A percentile compares a stretch with the other conserved stretches of the same genome.
phyloP scores from a whole-genome alignment of 2,888 invertebrate species.

The Melinopterus prodromus region DNA sequence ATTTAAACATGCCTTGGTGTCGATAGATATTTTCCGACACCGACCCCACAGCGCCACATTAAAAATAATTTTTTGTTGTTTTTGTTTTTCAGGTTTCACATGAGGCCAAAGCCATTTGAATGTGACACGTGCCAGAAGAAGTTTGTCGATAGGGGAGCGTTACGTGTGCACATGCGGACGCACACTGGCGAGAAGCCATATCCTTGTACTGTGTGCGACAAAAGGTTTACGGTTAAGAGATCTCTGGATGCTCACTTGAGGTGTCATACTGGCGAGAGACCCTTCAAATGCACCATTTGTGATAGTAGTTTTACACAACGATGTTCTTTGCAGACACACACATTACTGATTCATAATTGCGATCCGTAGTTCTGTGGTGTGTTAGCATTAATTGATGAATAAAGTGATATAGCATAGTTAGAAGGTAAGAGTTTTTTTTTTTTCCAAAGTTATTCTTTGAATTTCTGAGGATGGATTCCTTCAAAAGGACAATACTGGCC shows the following conservation, averaged over 20 bases:
- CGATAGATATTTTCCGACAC: no score
- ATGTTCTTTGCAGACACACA: constrained; percentile 16
- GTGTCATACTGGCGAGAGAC: constrained; percentile 15
- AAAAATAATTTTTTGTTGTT: no score
- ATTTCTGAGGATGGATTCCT: no score
- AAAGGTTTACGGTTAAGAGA: constrained; percentile 17
- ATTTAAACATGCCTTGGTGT: no score
- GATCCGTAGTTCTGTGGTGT: background rate
- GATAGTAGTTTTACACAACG: constrained; percentile 13
- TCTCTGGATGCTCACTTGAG: constrained; percentile 10
- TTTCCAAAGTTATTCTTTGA: background rate
- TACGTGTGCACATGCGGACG: constrained; percentile 5
- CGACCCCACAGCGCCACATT: no score
- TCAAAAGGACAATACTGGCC: no score
- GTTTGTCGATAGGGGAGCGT: constrained; percentile 14
- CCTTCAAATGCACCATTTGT: constrained; percentile 5
- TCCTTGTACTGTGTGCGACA: constrained; percentile 5
- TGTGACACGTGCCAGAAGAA: constrained; percentile 10
- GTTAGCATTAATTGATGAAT: background rate
- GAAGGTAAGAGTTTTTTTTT: background rate
- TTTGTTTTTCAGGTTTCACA: background rate
- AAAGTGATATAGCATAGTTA: background rate
- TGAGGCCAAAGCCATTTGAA: constrained; percentile 18
- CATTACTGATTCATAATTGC: constrained; percentile 13
- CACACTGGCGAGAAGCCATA: constrained; percentile 14